Conservation (phyloP, 2,113 vertebrate genomes). For the Lathamus discolor region DNA sequence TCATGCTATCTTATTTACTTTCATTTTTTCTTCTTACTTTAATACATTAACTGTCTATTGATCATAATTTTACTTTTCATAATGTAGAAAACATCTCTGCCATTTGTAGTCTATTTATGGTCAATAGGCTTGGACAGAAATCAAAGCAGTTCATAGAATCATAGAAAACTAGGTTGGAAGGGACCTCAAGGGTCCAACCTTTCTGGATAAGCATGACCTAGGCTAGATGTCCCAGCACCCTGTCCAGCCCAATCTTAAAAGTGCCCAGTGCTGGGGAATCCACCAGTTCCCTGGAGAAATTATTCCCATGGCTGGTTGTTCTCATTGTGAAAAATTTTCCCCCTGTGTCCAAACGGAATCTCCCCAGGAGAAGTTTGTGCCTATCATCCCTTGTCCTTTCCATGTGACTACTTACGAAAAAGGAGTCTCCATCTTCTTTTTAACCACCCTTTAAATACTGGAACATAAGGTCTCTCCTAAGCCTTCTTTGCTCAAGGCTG, state of each 20-base stretch:
- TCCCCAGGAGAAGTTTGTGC: background rate
- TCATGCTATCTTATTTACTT: background rate
- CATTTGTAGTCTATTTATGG: background rate
- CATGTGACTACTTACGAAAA: background rate
- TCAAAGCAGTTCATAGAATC: background rate
- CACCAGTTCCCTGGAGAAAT: background rate
- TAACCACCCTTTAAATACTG: background rate
- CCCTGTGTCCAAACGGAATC: background rate
- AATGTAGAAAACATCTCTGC: background rate
- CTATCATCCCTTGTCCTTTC: background rate
- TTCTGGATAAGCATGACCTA: background rate
- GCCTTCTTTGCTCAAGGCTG: background rate
- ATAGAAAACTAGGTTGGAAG: background rate
- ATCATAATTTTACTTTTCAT: background rate
- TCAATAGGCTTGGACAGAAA: background rate
- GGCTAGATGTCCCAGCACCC: background rate
- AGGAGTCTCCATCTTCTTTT: background rate
- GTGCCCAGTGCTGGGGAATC: background rate
- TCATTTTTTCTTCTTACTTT: background rate
- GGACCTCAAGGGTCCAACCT: background rate
- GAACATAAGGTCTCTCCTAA: background rate
- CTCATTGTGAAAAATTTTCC: background rate
- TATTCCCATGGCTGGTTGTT: background rate
- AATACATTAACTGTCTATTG: background rate
- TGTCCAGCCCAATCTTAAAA: background rate